A percentile compares a stretch with the other conserved stretches of the same genome.
Evolutionary conservation across 2,888 invertebrate genomes (phyloP).

Genomic region (Alentia gelatinosa): DNA sequence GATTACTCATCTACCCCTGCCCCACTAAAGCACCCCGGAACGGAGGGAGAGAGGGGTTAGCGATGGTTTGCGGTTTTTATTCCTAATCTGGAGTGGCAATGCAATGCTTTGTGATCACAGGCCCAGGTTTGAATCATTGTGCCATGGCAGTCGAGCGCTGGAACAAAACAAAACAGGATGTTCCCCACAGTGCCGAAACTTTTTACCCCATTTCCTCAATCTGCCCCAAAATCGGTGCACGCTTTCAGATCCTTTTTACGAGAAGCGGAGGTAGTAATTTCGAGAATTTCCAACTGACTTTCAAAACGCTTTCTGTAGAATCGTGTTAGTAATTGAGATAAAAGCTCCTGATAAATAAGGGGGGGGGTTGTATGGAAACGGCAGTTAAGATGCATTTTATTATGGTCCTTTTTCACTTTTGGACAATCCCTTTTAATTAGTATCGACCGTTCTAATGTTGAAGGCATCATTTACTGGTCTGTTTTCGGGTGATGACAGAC

Average conservation of each 20-base stretch:
- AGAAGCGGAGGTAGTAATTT: not conserved
- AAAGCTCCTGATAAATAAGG: not conserved
- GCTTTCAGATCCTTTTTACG: not conserved
- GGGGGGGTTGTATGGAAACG: not conserved
- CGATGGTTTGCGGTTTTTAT: not conserved
- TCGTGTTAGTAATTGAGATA: conserved; percentile 14
- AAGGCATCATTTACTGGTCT: not conserved
- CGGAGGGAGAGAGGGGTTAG: not conserved
- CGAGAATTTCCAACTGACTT: not conserved
- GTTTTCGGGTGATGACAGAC: not conserved
- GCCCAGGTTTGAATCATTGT: not conserved
- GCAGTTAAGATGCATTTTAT: not conserved
- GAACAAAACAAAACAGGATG: conserved; percentile 33
- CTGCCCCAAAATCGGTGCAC: not conserved
- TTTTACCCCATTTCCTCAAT: not conserved
- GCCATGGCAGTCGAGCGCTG: not conserved
- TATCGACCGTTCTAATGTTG: not conserved
- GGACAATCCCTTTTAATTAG: not conserved
- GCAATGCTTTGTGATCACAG: conserved; percentile 27
- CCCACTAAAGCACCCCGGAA: not conserved
- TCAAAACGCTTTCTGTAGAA: not conserved
- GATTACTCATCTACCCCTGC: not conserved
- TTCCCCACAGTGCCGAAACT: not conserved
- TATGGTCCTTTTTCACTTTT: not conserved
- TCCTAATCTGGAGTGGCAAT: not conserved